Evolutionary conservation across 2,888 invertebrate genomes (phyloP).

Genomic region (Zygothrica quintamaculata): DNA sequence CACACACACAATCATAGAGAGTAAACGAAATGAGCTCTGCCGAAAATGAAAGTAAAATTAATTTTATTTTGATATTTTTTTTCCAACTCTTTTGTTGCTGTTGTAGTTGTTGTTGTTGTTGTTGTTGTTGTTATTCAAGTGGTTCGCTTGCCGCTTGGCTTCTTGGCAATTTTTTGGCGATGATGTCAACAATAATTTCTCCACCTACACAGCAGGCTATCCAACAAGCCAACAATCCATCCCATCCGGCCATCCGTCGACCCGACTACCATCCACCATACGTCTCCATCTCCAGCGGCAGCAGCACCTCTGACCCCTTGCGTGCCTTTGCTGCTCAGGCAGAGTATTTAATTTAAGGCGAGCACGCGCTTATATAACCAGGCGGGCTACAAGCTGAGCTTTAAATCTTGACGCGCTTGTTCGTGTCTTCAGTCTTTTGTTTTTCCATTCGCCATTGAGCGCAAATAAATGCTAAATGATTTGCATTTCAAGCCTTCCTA

Average conservation of each 20-base stretch:
- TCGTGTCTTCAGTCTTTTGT: conserved; percentile 74
- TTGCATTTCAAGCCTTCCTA: conserved; percentile 55
- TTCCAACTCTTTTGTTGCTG: conserved; percentile 27
- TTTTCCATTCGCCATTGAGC: conserved; percentile 39
- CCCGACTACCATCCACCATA: too few species aligned
- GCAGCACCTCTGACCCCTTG: conserved; percentile 44
- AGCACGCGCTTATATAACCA: conserved; percentile 71
- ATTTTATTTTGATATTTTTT: conserved; percentile 61
- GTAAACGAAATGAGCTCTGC: conserved; percentile 45
- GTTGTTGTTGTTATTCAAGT: conserved; percentile 45
- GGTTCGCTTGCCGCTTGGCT: conserved; percentile 52
- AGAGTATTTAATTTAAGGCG: conserved; percentile 59
- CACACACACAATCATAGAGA: conserved; percentile 9
- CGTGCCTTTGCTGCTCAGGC: conserved; percentile 42
- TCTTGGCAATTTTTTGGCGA: conserved; percentile 74
- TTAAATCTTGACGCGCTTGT: conserved; percentile 47
- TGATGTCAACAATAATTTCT: conserved; percentile 80
- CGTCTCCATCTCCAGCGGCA: conserved; percentile 4
- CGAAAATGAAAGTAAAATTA: conserved; percentile 79
- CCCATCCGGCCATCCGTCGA: conserved; percentile 6
- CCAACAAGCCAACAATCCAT: too few species aligned
- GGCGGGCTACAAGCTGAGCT: conserved; percentile 49
- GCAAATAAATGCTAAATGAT: conserved; percentile 43
- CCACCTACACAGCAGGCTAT: conserved; percentile 74
- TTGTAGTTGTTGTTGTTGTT: conserved; percentile 5